These are phyloP conservation scores for Pogonomyrmex californicus DNA, from an alignment of 1,140 invertebrate species.

Conservation along the genomic window DNA sequence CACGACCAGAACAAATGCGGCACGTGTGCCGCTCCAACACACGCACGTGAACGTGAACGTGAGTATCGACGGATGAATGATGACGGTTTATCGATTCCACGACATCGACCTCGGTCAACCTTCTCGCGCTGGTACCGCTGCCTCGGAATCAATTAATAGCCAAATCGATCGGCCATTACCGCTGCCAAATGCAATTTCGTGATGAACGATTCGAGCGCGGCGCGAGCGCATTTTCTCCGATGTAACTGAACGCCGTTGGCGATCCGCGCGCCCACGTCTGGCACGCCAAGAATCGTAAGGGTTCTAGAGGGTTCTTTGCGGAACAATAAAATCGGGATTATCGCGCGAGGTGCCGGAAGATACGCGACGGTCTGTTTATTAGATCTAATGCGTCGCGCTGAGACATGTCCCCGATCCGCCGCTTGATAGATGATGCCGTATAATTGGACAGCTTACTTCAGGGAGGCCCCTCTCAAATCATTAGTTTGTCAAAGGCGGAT, in stretches of 20 bases:
- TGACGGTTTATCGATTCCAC: conserved; percentile 53
- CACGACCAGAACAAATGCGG: conserved; percentile 8
- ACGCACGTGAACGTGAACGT: background rate
- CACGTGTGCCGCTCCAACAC: conserved; percentile 1
- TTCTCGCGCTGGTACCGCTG: conserved; percentile 38
- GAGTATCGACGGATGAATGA: conserved; percentile 64
- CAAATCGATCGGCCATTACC: conserved; percentile 75
- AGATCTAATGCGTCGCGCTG: background rate
- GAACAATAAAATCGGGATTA: conserved; percentile 32
- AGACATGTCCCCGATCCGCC: conserved; percentile 4
- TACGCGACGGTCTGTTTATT: background rate
- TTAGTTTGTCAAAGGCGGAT: conserved; percentile 48
- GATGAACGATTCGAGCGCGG: conserved; percentile 62
- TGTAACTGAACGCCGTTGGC: conserved; percentile 69
- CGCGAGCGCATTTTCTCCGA: conserved; percentile 52
- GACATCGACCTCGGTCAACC: conserved; percentile 53
- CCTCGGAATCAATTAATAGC: conserved; percentile 77
- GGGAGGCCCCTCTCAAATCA: background rate
- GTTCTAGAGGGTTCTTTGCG: background rate
- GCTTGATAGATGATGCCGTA: conserved; percentile 39
- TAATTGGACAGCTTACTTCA: conserved; percentile 49
- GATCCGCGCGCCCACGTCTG: conserved; percentile 65
- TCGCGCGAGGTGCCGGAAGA: conserved; percentile 6
- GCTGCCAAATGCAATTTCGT: conserved; percentile 68
- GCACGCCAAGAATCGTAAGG: conserved; percentile 22